phyloP scores from a whole-genome alignment of 53 echinoderm and acorn worm genomes.

The Hippasteria phrygiana region DNA sequence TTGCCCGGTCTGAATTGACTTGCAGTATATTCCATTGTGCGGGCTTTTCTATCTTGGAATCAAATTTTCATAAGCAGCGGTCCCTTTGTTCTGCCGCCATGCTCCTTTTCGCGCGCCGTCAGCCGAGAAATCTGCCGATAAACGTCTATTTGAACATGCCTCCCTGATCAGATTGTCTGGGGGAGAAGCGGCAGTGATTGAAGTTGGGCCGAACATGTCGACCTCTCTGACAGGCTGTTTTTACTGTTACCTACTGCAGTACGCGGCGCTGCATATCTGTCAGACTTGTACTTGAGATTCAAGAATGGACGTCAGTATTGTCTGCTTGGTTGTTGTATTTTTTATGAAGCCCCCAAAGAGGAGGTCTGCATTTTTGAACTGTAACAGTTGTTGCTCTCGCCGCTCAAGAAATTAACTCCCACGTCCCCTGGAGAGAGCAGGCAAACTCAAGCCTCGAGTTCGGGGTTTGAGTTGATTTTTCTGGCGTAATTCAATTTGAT shows the following conservation, averaged over 20 bases:
- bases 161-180: slow-evolving; percentile 66
- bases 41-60: slow-evolving; percentile 64
- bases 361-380: slow-evolving; percentile 57
- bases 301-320: slow-evolving; percentile 46
- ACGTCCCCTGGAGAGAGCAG: slow-evolving; percentile 40
- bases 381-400: slow-evolving; percentile 71
- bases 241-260: slow-evolving; percentile 25
- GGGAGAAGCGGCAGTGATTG: slow-evolving; percentile 58
- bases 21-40: slow-evolving; percentile 60
- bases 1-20: slow-evolving; percentile 17
- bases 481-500: slow-evolving; percentile 62
- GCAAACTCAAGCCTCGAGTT: slow-evolving; percentile 12
- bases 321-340: slow-evolving; percentile 39
- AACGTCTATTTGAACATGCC: slow-evolving; percentile 69
- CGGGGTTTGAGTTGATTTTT: slow-evolving; percentile 63
- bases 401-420: slow-evolving; percentile 44
- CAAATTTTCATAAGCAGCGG: slow-evolving; percentile 65
- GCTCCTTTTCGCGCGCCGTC: slow-evolving; percentile 68
- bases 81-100: slow-evolving; percentile 65
- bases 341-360: slow-evolving; percentile 62
- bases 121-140: slow-evolving; percentile 73
- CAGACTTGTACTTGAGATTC: slow-evolving; percentile 33
- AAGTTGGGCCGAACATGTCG: slow-evolving; percentile 46
- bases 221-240: slow-evolving; percentile 36
- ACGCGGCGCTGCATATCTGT: slow-evolving; percentile 2